Conservation (phyloP, 2,888 invertebrate species). For the Macrophya annulata region DNA sequence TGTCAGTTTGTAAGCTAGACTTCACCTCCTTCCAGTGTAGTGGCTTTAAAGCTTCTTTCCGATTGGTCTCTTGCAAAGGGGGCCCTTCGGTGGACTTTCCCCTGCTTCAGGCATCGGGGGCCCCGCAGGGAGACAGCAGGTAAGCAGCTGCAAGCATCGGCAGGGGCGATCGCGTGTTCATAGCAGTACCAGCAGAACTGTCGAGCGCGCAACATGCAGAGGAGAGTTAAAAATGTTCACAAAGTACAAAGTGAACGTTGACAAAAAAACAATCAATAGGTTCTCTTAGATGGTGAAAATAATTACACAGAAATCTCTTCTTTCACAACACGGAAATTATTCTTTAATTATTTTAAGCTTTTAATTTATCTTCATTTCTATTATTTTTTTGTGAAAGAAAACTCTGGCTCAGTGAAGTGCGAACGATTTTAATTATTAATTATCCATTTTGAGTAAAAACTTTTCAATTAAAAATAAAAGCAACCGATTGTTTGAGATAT, state of each 20-base stretch:
- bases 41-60: conserved; percentile 29
- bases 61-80: conserved; percentile 40
- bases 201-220: conserved; percentile 74
- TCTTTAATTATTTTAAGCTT: not conserved
- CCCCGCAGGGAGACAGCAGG: conserved; percentile 65
- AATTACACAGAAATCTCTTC: not conserved
- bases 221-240: conserved; percentile 33
- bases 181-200: conserved; percentile 79
- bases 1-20: conserved; percentile 46
- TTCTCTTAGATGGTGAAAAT: not conserved
- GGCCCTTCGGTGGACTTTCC: conserved; percentile 51
- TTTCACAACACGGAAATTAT: not conserved
- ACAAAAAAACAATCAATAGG: not conserved
- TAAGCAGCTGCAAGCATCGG: conserved; percentile 74
- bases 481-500: not conserved
- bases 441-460: not conserved
- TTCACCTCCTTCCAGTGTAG: conserved; percentile 22
- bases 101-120: conserved; percentile 33
- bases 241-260: conserved; percentile 48
- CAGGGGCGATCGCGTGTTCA: conserved; percentile 71
- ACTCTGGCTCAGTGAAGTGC: not conserved
- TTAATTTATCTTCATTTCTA: not conserved
- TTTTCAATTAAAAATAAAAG: not conserved
- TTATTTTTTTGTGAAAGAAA: not conserved
- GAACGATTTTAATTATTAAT: not conserved